These are phyloP conservation scores for Luperina testacea DNA, from an alignment of 2,888 invertebrate species.

Conservation along the genomic window DNA sequence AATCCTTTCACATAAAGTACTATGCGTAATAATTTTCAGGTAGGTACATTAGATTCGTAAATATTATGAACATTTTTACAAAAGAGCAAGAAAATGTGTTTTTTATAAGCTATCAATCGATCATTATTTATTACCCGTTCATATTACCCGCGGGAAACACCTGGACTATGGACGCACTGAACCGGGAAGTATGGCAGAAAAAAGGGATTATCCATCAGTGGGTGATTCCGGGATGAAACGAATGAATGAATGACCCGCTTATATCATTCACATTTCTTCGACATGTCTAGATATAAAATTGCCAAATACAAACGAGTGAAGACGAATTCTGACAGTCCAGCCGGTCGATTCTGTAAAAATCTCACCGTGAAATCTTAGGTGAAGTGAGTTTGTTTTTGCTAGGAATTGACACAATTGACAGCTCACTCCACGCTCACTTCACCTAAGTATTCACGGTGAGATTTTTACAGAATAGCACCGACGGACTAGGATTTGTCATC, in stretches of 20 bases:
- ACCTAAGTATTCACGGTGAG: too few species aligned
- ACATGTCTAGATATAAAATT: background rate
- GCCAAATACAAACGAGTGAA: background rate
- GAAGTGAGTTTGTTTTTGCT: too few species aligned
- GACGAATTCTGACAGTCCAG: background rate
- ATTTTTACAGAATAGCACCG: too few species aligned
- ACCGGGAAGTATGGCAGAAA: background rate
- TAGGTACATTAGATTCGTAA: background rate
- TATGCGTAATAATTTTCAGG: background rate
- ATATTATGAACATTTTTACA: background rate
- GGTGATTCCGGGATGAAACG: background rate
- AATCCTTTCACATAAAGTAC: background rate
- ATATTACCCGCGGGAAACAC: background rate
- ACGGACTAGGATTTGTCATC: background rate
- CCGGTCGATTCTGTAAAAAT: too few species aligned
- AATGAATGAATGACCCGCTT: background rate
- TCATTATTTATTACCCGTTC: background rate
- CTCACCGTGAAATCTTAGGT: too few species aligned
- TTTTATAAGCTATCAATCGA: background rate
- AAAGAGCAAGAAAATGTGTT: background rate
- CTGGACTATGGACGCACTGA: background rate
- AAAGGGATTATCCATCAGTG: background rate
- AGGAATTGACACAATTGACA: too few species aligned
- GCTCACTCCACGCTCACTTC: too few species aligned
- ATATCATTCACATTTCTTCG: background rate